Conservation (phyloP, 2,888 invertebrate genomes). For the Leptinotarsa peninsularis region DNA sequence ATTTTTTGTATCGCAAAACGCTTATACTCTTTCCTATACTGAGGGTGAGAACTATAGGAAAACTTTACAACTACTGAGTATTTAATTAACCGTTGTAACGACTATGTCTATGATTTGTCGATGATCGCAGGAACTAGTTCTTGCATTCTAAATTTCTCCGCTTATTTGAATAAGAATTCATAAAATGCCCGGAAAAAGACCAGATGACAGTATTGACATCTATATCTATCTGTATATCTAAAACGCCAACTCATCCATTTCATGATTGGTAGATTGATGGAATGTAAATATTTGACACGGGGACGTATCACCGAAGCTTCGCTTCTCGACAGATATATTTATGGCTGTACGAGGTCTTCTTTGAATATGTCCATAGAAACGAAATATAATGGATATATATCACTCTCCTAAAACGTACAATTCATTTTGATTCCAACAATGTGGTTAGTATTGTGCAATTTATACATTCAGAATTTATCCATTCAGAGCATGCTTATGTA, state of each 20-base stretch:
- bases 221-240: constrained; percentile 6
- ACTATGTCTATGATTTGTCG: neutral
- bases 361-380: neutral
- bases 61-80: too few species aligned
- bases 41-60: too few species aligned
- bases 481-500: too few species aligned
- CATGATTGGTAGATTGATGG: constrained; percentile 15
- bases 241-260: constrained; percentile 20
- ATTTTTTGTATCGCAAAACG: too few species aligned
- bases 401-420: too few species aligned
- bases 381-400: neutral
- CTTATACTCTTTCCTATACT: too few species aligned
- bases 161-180: neutral
- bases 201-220: constrained; percentile 4
- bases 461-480: too few species aligned
- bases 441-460: too few species aligned
- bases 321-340: constrained; percentile 17
- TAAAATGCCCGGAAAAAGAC: neutral
- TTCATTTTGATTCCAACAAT: too few species aligned
- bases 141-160: neutral
- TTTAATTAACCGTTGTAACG: too few species aligned
- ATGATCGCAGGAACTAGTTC: neutral
- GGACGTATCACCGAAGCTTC: neutral
- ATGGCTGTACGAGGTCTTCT: constrained; percentile 1
- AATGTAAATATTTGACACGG: constrained; percentile 22